These are phyloP conservation scores for Neocrepidodera transversa DNA, from an alignment of 2,888 invertebrate species.

Conservation along the genomic window DNA sequence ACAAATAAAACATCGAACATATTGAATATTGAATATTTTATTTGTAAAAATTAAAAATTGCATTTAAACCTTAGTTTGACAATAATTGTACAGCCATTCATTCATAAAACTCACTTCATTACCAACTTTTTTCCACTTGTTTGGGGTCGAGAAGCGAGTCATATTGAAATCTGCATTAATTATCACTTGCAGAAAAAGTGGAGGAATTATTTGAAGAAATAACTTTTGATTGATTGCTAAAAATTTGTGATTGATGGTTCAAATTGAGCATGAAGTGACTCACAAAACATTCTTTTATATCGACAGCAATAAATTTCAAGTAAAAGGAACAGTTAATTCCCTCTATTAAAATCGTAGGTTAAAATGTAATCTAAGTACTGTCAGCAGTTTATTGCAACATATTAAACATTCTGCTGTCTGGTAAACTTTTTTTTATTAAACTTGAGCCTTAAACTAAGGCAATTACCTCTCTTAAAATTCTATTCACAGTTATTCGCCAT, in stretches of 20 bases:
- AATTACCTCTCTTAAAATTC: slow-evolving; percentile 23
- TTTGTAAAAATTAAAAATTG: too few species aligned
- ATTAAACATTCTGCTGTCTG: not conserved
- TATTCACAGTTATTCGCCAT: slow-evolving; percentile 17
- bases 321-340: too few species aligned
- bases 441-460: not conserved
- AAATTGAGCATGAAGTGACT: slow-evolving; percentile 8
- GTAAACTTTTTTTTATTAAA: slow-evolving; percentile 4
- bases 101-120: slow-evolving; percentile 16
- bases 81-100: slow-evolving; percentile 1
- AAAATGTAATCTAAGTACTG: too few species aligned
- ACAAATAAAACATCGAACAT: too few species aligned
- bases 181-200: slow-evolving; percentile 20
- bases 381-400: too few species aligned
- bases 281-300: too few species aligned
- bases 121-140: slow-evolving; percentile 6
- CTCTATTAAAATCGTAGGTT: too few species aligned
- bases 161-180: slow-evolving; percentile 20
- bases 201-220: slow-evolving; percentile 17
- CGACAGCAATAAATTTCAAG: too few species aligned
- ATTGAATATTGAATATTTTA: too few species aligned
- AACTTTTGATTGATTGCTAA: slow-evolving; percentile 22
- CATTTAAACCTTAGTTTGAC: too few species aligned
- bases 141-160: slow-evolving; percentile 5
- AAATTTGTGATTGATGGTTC: slow-evolving; percentile 14